Base-by-base conservation (phyloP, 2,888 invertebrate species). In the Hydrotaea cyrtoneurina region DNA sequence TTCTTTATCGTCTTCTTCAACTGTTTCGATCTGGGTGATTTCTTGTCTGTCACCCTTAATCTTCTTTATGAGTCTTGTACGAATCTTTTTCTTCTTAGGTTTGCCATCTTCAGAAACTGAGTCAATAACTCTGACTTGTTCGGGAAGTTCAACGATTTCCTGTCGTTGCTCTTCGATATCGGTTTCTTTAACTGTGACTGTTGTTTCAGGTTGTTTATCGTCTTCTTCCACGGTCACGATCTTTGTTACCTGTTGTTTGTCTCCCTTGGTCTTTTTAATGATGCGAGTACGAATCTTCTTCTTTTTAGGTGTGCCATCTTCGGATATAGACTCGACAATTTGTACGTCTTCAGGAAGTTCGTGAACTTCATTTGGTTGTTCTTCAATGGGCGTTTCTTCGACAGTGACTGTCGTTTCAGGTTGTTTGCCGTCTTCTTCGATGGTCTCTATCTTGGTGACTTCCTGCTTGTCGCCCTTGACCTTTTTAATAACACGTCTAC, bases 391-490 rank as follows among this genome's bases (percentile, higher is more conserved):
- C 55, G 64, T 53, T 76, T 87, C 87, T 86, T 85, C 87, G 43
- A 85, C 87, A 19, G 89, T 88, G 0, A 89, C 87, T 0, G 90
- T 91, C 3, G 90, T 92, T 85, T 91, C 88, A 19, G 93, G 93
- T 84, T 90, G 87, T 83, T 92, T 89, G 15, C 89, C 92, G 85
- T 92, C 93, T 88, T 92, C 91, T 87, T 90, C 89, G 31, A 92
- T 89, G 2, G 92, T 92, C 31, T 91, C 87, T 69, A 93, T 92
- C 88, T 92, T 91, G 0, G 92, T 93, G 21, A 91, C 88, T 87
- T 93, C 91, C 76, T 92, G 88, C 88, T 91, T 91, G 17, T 59
- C 84, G 23, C 84, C 84, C 64, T 80, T 84, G 4, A 76, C 36
- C 78, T 78, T 84, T 17, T 84, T 84, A 17, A 84, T 84, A 1